These are phyloP conservation scores for Castor canadensis DNA, from an alignment of 2,113 vertebrate genomes.

Conservation along the genomic window DNA sequence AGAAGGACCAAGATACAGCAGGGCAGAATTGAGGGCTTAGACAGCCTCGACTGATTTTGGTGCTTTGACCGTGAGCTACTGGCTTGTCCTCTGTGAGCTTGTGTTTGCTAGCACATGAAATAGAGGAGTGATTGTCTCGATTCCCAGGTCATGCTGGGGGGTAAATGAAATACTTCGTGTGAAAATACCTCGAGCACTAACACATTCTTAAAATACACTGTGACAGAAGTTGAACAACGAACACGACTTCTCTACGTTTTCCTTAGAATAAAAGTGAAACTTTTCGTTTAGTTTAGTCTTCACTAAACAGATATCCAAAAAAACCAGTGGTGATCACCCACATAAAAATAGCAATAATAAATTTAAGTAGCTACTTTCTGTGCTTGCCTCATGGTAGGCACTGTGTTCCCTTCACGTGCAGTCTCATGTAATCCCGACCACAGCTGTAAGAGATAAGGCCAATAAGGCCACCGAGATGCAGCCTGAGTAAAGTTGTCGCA, in stretches of 20 bases:
- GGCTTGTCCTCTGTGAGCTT: not conserved
- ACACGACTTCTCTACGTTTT: not conserved
- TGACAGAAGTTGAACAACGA: not conserved
- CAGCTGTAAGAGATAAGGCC: fast-evolving
- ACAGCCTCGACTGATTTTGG: not conserved
- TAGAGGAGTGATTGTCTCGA: not conserved
- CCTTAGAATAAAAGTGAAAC: not conserved
- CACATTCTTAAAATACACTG: not conserved
- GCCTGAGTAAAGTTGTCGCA: not conserved
- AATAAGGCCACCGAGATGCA: not conserved
- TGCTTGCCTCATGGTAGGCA: not conserved
- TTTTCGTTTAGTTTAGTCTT: not conserved
- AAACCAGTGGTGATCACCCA: not conserved
- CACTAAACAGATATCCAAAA: not conserved
- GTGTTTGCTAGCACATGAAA: not conserved
- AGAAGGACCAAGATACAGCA: not conserved
- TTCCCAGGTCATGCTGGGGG: not conserved
- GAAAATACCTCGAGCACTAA: not conserved
- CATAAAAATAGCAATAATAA: not conserved
- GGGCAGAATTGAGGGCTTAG: not conserved
- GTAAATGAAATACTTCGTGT: not conserved
- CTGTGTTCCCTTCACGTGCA: not conserved
- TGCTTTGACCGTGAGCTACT: not conserved
- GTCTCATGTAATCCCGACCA: not conserved
- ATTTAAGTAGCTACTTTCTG: not conserved